Evolutionary conservation across 2,113 vertebrate genomes (phyloP), one percentile per base, ranked within the genome.

Genomic region (Sinocyclocheilus anophthalmus): DNA sequence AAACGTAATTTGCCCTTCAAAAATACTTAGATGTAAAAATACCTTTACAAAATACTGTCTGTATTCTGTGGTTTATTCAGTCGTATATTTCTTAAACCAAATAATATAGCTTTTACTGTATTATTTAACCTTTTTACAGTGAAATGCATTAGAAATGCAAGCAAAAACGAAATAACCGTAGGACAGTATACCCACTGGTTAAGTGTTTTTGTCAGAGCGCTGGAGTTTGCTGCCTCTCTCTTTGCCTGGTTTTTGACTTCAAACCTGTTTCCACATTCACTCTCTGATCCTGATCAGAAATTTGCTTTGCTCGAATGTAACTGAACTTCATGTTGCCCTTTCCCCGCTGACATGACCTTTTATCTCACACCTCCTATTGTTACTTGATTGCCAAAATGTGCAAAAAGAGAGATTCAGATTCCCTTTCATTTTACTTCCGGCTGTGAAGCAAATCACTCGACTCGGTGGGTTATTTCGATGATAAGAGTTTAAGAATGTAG

Each of bases 301-400:
- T 86, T 73, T 42, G 59, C 78, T 81, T 76, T 63, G 53, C 79
- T 48, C 6, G 14, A 82, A 76, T 65, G 30, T 76, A 82, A 82
- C 59, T 76, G 70, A 75, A 61, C 67, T 50, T 90, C 45, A 78
- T 85, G 57, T 84, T 88, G 84, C 87, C 80, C 86, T 87, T 87
- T 76, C 85, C 88, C 73, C 82, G 85, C 90, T 87, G 90, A 89
- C 89, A 90, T 92, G 92, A 91, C 89, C 92, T 91, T 92, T 93
- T 92, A 92, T 89, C 83, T 91, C 39, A n/a, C 50, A 63, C 79
- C 79, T 63, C 85, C 85, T 86, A 86, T 82, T 82, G 85, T 86
- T 82, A 67, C 77, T 86, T 82, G 79, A 86, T 86, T 86, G 79
- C 69, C 20, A 53, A 81, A 76, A 81, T 76, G 69, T 61, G 55